Evolutionary conservation across 2,888 invertebrate species (phyloP), one percentile per base, ranked within the genome.

Genomic region (Epistrophe eligans): DNA sequence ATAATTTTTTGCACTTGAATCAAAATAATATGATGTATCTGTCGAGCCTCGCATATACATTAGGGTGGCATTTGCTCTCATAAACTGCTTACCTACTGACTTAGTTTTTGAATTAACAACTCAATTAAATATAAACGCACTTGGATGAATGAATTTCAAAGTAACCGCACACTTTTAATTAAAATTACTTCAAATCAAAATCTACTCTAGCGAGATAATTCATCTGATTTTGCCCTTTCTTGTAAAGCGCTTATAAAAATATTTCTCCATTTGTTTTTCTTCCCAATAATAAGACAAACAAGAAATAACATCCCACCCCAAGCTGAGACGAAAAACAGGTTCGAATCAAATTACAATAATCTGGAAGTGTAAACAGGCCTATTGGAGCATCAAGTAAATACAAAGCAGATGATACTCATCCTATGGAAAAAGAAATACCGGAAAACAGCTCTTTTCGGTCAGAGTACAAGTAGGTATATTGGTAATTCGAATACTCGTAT

Each of bases 311-410:
- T 62, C 5, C 1, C 15, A 62, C 15, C 17, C 19, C 62, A 24
- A 5, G 6, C 6, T 40, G 4, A 9, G 10, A 38, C 17, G 17
- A 32, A 2, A 17, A 28, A 17, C 11, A 58, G n/a, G 1, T 38
- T 58, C 58, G 43, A 43, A 15, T 43, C 43, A 24, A 62, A 43
- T 43, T 15, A 43, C 62, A 62, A 15, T 43, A 62, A n/a, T 45
- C 48, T 50, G 45, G 35, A 40, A 84, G 71, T 84, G 79, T 79
- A 79, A 79, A 79, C 70, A 84, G 40, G 38, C 79, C 60, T 67
- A 70, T 67, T 48, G 45, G 55, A n/a, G 67, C 79, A 72, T 28
- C 38, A 70, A 64, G 57, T 70, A 45, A 67, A 79, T 50, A 50
- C 64, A n/a, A 13, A 60, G 40, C 24, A 58, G 45, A 67, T 50